Conservation (phyloP, 64 coral and sea anemone genomes). For the Montipora foliosa region DNA sequence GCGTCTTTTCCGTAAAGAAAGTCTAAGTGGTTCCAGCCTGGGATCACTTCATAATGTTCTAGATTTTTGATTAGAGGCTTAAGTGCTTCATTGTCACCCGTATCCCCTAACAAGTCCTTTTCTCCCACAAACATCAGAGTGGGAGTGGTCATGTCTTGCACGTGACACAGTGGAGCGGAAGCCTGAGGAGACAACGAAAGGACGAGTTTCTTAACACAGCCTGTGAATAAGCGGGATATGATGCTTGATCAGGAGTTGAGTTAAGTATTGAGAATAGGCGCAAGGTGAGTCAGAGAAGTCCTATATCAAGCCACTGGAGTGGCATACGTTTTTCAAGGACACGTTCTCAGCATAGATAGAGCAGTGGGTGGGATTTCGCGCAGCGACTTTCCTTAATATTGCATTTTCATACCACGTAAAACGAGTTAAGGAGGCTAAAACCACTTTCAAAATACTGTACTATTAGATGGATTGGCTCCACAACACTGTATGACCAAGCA, state of each 20-base stretch:
- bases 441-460: too few relatives aligned
- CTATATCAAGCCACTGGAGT: too few relatives aligned
- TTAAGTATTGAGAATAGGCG: too few relatives aligned
- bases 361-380: too few relatives aligned
- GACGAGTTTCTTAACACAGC: neutral
- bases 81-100: slow-evolving; percentile 59
- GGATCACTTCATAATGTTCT: slow-evolving; percentile 73
- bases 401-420: too few relatives aligned
- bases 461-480: too few relatives aligned
- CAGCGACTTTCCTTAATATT: too few relatives aligned
- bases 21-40: slow-evolving; percentile 87
- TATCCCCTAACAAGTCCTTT: slow-evolving; percentile 80
- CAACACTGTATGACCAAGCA: too few relatives aligned
- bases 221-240: neutral
- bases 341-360: too few relatives aligned
- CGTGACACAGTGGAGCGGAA: slow-evolving; percentile 70
- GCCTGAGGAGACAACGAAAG: slow-evolving; percentile 13
- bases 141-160: slow-evolving; percentile 82
- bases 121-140: slow-evolving; percentile 76
- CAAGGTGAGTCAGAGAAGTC: too few relatives aligned
- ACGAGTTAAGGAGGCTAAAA: too few relatives aligned
- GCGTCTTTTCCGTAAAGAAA: slow-evolving; percentile 89
- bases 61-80: slow-evolving; percentile 68
- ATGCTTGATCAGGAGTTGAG: neutral
- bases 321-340: too few relatives aligned